Percentiles rank a stretch among this genome's conserved stretches.
phyloP scores from a whole-genome alignment of 2,888 invertebrate genomes.

The Allygus modestus region DNA sequence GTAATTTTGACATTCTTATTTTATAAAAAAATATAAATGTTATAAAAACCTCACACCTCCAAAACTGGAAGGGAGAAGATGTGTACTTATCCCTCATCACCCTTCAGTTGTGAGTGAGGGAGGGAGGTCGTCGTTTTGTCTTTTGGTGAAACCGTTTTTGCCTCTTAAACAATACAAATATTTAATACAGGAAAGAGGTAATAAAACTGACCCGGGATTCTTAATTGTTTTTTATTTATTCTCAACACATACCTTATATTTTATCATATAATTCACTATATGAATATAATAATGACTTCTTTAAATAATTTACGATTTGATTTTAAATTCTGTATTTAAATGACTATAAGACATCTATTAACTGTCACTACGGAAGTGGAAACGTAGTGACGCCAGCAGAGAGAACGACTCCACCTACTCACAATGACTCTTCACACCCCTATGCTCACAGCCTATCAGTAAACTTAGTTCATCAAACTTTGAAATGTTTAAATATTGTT shows the following conservation, averaged over 20 bases:
- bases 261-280: conserved; percentile 60
- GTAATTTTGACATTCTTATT: no score
- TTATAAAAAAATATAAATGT: no score
- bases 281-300: conserved; percentile 61
- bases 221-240: conserved; percentile 53
- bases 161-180: no score
- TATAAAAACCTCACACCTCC: no score
- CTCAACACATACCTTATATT: conserved; percentile 63
- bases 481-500: conserved; percentile 47
- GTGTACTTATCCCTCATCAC: no score
- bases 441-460: conserved; percentile 60
- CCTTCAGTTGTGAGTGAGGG: no score
- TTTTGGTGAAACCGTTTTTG: no score
- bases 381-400: conserved; percentile 49
- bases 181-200: no score
- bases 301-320: conserved; percentile 59
- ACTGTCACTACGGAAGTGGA: conserved; percentile 57
- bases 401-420: conserved; percentile 17
- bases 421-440: conserved; percentile 39
- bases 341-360: conserved; percentile 53
- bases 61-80: no score
- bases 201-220: neutral
- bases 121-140: no score
- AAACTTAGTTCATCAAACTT: conserved; percentile 46
- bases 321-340: conserved; percentile 62